phyloP scores from a whole-genome alignment of 2,888 invertebrate genomes.

The Chorisops tibialis region DNA sequence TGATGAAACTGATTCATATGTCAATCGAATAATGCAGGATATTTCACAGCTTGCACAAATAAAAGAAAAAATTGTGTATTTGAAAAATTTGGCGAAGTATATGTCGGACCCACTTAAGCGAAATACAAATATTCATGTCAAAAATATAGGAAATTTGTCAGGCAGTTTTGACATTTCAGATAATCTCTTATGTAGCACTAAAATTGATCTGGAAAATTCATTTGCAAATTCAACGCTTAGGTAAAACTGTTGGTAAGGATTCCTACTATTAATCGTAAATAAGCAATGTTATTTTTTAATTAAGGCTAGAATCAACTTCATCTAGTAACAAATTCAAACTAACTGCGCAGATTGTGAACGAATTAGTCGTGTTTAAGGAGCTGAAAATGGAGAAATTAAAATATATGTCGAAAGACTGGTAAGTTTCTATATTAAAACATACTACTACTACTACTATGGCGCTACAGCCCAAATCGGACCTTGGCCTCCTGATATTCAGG shows the following conservation, averaged over 20 bases:
- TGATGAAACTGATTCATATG: conserved; percentile 41
- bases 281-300: neutral
- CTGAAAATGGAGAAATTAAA: conserved; percentile 43
- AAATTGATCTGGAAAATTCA: conserved; percentile 45
- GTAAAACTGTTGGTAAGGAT: neutral
- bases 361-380: conserved; percentile 44
- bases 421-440: conserved; percentile 29
- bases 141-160: conserved; percentile 40
- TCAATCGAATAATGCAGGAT: conserved; percentile 47
- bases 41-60: conserved; percentile 44
- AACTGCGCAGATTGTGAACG: conserved; percentile 42
- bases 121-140: neutral
- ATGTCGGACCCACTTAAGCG: conserved; percentile 42
- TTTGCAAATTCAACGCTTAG: conserved; percentile 32
- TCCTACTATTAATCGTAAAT: no score
- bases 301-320: conserved; percentile 9
- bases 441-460: no score
- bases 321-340: neutral
- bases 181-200: conserved; percentile 48
- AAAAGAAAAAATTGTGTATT: conserved; percentile 49
- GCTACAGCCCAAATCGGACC: no score
- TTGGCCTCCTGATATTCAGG: no score
- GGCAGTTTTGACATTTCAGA: conserved; percentile 40
- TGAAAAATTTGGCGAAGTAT: conserved; percentile 44
- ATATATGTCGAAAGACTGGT: conserved; percentile 44